Conservation (phyloP, 2,888 invertebrate genomes). For the Tuberolachnus salignus region DNA sequence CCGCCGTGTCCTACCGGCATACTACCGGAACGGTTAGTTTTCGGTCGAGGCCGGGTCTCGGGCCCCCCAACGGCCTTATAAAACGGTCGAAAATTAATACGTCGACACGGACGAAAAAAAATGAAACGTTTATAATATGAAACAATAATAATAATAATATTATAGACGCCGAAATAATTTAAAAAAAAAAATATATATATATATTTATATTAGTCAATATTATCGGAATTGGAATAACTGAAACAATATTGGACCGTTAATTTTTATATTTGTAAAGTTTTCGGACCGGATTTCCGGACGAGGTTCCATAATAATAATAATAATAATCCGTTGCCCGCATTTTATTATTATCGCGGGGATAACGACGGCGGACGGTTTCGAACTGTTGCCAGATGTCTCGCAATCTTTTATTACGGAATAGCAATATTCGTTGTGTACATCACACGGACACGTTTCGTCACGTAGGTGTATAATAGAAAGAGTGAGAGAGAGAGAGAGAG, state of each 20-base stretch:
- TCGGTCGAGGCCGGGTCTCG: not conserved
- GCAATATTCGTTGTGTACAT: too few relatives aligned
- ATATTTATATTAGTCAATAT: not conserved
- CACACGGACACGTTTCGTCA: too few relatives aligned
- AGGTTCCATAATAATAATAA: not conserved
- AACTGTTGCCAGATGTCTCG: conserved; percentile 11
- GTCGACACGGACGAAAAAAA: too few relatives aligned
- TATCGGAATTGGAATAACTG: not conserved
- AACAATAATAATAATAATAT: too few relatives aligned
- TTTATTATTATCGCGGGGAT: conserved; percentile 6
- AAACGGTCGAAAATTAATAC: too few relatives aligned
- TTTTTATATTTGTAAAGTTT: conserved; percentile 10
- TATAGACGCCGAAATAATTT: too few relatives aligned
- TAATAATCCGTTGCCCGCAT: not conserved
- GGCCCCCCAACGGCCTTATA: too few relatives aligned
- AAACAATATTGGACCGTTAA: conserved; percentile 10
- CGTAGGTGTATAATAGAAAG: too few relatives aligned
- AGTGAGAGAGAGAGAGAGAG: too few relatives aligned
- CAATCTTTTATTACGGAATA: not conserved
- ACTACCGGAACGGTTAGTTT: conserved; percentile 11
- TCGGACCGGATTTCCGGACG: conserved; percentile 50
- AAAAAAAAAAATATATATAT: too few relatives aligned
- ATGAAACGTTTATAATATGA: not conserved
- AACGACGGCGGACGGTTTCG: not conserved
- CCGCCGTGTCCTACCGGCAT: too few relatives aligned